Conservation (phyloP, 2,888 invertebrate species). For the Tinea semifulvella region DNA sequence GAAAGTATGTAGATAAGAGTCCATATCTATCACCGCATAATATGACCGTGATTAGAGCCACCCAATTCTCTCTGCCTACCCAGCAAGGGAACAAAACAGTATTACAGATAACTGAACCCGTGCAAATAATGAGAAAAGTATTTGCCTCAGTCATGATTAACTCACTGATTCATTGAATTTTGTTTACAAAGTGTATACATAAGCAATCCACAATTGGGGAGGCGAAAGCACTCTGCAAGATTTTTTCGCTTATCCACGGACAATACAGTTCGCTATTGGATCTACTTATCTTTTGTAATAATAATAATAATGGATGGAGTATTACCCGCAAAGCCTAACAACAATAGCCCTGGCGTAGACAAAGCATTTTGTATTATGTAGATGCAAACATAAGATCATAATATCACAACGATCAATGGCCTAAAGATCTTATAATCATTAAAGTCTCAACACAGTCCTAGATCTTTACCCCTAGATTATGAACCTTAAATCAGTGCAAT, state of each 20-base stretch:
- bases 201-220: not conserved
- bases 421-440: not conserved
- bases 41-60: too few species aligned
- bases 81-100: too few species aligned
- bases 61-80: too few species aligned
- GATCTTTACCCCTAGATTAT: too few species aligned
- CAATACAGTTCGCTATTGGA: constrained; percentile 6
- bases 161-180: not conserved
- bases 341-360: constrained; percentile 2
- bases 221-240: constrained; percentile 1
- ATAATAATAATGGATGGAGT: constrained; percentile 2
- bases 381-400: constrained; percentile 7
- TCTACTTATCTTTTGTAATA: constrained; percentile 11
- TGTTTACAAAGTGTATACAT: constrained; percentile 7
- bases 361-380: constrained; percentile 9
- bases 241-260: constrained; percentile 6
- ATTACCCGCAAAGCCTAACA: not conserved
- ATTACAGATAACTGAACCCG: too few species aligned
- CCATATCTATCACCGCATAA: too few species aligned
- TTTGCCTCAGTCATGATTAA: constrained; percentile 4
- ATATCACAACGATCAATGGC: constrained; percentile 5
- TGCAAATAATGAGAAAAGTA: too few species aligned
- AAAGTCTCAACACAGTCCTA: too few species aligned
- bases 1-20: too few species aligned
- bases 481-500: too few species aligned